A percentile compares a stretch with the other conserved stretches of the same genome.
Evolutionary conservation across 2,797 vertebrate species (phyloP).

Genomic region (Anabas testudineus): DNA sequence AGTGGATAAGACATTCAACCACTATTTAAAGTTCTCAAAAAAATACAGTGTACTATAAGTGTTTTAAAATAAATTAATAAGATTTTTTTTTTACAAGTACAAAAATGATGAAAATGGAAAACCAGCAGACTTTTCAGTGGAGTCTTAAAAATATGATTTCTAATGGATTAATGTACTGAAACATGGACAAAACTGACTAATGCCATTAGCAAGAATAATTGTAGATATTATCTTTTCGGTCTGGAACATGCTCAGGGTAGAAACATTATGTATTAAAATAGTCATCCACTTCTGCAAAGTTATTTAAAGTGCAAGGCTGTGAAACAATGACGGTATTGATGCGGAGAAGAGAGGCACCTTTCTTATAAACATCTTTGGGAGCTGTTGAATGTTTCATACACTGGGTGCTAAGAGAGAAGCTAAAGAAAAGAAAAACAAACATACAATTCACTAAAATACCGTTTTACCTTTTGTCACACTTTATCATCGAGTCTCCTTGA

Average conservation of each 20-base stretch:
- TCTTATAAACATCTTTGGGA: background rate
- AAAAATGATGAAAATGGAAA: background rate
- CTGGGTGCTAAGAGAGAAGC: background rate
- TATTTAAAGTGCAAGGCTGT: background rate
- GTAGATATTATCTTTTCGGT: background rate
- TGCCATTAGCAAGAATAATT: background rate
- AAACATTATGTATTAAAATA: background rate
- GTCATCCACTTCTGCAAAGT: background rate
- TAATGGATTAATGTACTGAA: background rate
- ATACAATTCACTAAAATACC: no score
- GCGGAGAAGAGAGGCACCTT: background rate
- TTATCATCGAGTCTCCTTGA: background rate
- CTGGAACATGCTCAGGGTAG: background rate
- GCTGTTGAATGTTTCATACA: background rate
- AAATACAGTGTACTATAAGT: background rate
- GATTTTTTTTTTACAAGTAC: background rate
- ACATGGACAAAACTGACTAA: background rate
- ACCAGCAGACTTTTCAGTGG: background rate
- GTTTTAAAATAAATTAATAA: no score
- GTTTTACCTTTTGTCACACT: background rate
- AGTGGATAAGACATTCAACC: conserved; percentile 15
- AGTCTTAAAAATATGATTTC: background rate
- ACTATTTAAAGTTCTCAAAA: conserved; percentile 28
- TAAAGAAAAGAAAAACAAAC: no score
- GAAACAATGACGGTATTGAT: background rate